Base-by-base conservation (phyloP, 2,113 vertebrate species). In the Syngnathoides biaculeatus region DNA sequence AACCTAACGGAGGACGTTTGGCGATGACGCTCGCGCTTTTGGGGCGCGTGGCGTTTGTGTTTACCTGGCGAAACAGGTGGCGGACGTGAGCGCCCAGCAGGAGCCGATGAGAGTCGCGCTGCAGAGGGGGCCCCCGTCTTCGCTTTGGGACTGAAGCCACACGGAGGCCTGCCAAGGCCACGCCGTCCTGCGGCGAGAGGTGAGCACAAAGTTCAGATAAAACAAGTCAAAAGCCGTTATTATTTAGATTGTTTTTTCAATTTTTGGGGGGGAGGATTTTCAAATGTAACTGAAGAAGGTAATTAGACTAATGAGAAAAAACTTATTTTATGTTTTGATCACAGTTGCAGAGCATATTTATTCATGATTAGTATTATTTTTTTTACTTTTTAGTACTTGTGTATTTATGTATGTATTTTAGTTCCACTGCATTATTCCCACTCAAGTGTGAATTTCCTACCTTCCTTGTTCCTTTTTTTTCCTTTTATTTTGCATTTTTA, bases 121-220 rank as follows among this genome's bases (percentile, higher is more conserved):
- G 0, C 95, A 96, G 67, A 96, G 79, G 68, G 95, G 90, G 2
- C 90, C 90, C 17, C 87, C 86, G 15, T 89, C 91, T 76, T 81
- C 81, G 12, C 45, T 87, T 69, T 92, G 91, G 24, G 93, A 93
- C 63, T 81, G 92, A 58, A 95, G 83, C 84, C 94, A 92, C 19
- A 97, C 84, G 0, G 94, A 97, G 24, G 91, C 93, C 81, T 95
- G 95, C 95, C 95, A 97, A 0, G 95, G 95, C 94, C 94, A 96
- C 0, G 91, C 77, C 2, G 93, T 94, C 84, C 95, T 96, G 39
- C 13, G 45, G n/a, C 27, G 2, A 26, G 19, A 19, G 45, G 63
- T 64, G 14, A 19, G 62, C 43, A 30, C 3, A 20, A 8, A 20
- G 12, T 43, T 48, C 12, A 64, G 40, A n/a, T 26, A 4, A 9